Conservation (phyloP, 53 echinoderm and acorn worm species). For the Holothuria leucospilota region DNA sequence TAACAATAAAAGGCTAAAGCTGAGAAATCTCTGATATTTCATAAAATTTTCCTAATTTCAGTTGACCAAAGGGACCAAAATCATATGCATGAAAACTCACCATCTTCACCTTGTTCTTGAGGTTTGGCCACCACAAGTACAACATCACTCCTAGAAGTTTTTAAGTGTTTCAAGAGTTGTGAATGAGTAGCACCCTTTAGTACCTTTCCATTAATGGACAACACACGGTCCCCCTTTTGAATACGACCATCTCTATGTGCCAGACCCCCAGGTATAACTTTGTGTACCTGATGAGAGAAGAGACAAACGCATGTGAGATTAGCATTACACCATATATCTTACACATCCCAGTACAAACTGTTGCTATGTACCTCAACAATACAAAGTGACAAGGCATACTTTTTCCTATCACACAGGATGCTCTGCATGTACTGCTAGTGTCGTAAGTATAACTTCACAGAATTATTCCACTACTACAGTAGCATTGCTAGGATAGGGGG, state of each 20-base stretch:
- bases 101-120: conserved; percentile 80
- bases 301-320: background rate
- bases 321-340: background rate
- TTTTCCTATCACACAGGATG: no score
- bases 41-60: no score
- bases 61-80: no score
- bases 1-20: no score
- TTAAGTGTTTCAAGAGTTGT: conserved; percentile 78
- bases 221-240: conserved; percentile 88
- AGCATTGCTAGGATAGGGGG: no score
- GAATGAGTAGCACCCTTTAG: conserved; percentile 91
- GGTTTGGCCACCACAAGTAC: conserved; percentile 88
- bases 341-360: background rate
- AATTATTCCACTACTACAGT: no score
- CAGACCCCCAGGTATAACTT: conserved; percentile 89
- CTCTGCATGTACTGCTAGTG: no score
- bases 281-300: conserved; percentile 73
- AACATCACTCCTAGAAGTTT: conserved; percentile 84
- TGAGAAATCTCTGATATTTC: no score
- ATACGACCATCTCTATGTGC: conserved; percentile 87
- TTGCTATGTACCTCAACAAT: no score
- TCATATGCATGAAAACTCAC: conserved; percentile 33
- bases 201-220: conserved; percentile 94
- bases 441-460: no score
- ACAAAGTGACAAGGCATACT: no score